Evolutionary conservation across 2,113 vertebrate genomes (phyloP).

Genomic region (Myanophis thanlyinensis): DNA sequence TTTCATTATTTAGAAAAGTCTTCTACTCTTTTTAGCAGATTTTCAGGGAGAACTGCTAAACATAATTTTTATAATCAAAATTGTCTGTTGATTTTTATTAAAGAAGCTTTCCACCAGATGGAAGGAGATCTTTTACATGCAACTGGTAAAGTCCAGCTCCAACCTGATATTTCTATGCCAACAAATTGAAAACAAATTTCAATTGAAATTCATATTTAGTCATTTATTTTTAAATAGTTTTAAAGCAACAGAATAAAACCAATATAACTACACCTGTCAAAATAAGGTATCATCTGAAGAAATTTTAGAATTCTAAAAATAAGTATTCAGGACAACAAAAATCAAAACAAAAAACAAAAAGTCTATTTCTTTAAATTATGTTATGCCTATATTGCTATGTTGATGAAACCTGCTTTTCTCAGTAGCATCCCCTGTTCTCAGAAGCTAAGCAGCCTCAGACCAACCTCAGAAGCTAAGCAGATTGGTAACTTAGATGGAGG

Average conservation of each 20-base stretch:
- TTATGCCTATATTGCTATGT: background rate
- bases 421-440: background rate
- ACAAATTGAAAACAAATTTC: background rate
- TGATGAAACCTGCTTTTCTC: background rate
- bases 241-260: background rate
- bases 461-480: background rate
- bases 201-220: background rate
- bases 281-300: background rate
- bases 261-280: background rate
- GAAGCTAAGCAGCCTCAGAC: background rate
- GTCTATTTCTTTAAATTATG: background rate
- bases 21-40: background rate
- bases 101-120: background rate
- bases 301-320: background rate
- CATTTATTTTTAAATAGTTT: background rate
- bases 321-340: background rate
- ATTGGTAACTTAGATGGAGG: background rate
- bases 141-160: background rate
- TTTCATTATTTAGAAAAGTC: background rate
- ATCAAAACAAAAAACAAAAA: no score
- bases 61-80: background rate
- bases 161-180: background rate
- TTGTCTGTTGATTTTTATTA: background rate
- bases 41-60: background rate
- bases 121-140: background rate